Evolutionary conservation across 2,888 invertebrate genomes (phyloP), one percentile per base, ranked within the genome.

Genomic region (Tortricodes alternella): DNA sequence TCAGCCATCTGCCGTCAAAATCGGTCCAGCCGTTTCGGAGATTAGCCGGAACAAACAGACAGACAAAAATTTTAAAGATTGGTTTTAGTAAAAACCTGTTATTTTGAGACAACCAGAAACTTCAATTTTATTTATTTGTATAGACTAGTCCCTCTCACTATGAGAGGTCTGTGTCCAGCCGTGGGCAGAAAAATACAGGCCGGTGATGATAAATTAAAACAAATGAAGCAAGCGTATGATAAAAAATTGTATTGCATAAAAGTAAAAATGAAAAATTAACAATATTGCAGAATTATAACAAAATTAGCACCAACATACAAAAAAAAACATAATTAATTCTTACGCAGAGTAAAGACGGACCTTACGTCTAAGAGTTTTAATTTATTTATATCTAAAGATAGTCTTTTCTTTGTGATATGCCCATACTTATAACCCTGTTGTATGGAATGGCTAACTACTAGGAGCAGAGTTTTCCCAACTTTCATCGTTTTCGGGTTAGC

Each of bases 371-470:
- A 32, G 32, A 2, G 21, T 37, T 27, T 43, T 41, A 49, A 29
- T 53, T 38, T 38, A 37, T 48, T 27, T 49, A 43, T 21, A 49
- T 24, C 29, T 53, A 46, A 46, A 43, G 5, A 43, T 55, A 56
- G 56, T 56, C 56, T 56, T 49, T 55, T 34, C 16, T 50, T 50
- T 50, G 56, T 56, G 56, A 56, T 56, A 56, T 56, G 50, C 23
- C 56, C 56, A 44, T 50, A 56, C 56, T 50, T 38, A 41, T 37
- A 51, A 56, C 41, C 52, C 46, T 41, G 46, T 53, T 49, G 32
- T 43, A 48, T 60, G 62, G 62, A 62, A 60, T 60, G 58, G 55
- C 60, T 62, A 60, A 53, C 58, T 58, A 61, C 46, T 16, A 19
- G 32, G 32, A 15, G n/a, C 19, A n/a, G n/a, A 11, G 15, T 11